These are phyloP conservation scores for Leptobrachium ailaonicum DNA, from an alignment of 2,113 vertebrate species.

Conservation along the genomic window DNA sequence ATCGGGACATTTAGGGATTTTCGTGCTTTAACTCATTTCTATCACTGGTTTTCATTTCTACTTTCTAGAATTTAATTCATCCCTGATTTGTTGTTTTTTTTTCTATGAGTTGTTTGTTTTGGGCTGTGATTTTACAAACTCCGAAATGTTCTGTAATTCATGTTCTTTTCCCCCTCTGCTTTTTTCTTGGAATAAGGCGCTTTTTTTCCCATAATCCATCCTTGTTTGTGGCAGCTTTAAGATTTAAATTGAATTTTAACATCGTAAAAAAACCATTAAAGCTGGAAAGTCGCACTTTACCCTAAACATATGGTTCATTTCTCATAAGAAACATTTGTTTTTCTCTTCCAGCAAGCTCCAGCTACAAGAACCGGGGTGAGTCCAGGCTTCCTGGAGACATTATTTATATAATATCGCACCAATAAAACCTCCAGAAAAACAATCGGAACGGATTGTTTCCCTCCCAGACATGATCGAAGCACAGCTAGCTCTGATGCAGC, in stretches of 20 bases:
- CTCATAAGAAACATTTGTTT: slow-evolving; percentile 55
- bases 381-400: slow-evolving; percentile 36
- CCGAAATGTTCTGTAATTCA: background rate
- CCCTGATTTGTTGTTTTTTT: slow-evolving; percentile 50
- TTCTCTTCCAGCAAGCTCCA: slow-evolving; percentile 72
- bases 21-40: background rate
- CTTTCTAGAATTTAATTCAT: background rate
- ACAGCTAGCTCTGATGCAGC: too few species aligned
- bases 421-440: too few species aligned
- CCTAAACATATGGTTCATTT: slow-evolving; percentile 4
- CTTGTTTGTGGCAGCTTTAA: slow-evolving; percentile 18
- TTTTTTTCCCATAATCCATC: background rate
- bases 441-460: too few species aligned
- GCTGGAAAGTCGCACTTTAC: background rate
- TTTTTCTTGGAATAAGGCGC: background rate
- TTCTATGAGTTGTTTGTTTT: slow-evolving; percentile 44
- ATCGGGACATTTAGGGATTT: background rate
- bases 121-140: background rate
- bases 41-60: background rate
- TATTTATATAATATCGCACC: too few species aligned
- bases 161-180: background rate
- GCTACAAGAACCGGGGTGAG: slow-evolving; percentile 89
- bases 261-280: too few species aligned
- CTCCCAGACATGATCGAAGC: too few species aligned
- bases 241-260: slow-evolving; percentile 13